A percentile compares a stretch with the other conserved stretches of the same genome.
Conservation (phyloP, 2,113 vertebrate genomes). For the Felis chaus region DNA sequence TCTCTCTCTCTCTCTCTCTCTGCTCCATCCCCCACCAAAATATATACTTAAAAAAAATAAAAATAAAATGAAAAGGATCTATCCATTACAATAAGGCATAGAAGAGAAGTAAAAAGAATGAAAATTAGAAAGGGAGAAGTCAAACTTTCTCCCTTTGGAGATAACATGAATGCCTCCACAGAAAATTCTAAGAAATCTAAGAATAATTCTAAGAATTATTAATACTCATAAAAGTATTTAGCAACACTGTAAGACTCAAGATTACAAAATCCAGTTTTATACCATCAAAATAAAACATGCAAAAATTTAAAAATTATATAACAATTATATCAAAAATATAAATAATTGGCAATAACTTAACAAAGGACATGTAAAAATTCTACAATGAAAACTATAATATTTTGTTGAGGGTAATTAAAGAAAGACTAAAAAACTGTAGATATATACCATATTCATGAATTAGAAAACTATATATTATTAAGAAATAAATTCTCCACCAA, state of each 20-base stretch:
- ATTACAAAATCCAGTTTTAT: background rate
- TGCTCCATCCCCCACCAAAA: too few species aligned
- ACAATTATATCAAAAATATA: background rate
- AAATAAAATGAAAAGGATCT: background rate
- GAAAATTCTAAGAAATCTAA: background rate
- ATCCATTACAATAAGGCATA: background rate
- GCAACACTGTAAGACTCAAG: background rate
- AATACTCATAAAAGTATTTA: background rate
- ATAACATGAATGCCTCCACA: background rate
- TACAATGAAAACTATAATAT: background rate
- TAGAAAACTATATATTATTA: background rate
- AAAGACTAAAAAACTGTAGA: background rate
- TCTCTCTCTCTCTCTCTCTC: too few species aligned
- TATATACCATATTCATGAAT: background rate
- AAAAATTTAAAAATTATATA: background rate
- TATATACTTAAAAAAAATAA: too few species aligned
- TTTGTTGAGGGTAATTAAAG: background rate
- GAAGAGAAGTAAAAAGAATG: background rate
- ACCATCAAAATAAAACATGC: background rate
- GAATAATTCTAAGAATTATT: background rate
- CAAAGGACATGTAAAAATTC: background rate
- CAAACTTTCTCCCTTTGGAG: background rate
- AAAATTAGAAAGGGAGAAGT: background rate
- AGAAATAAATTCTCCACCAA: background rate
- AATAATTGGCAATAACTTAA: background rate